Base-by-base conservation (phyloP, 2,888 invertebrate species). In the Kryphioiulus occultus region DNA sequence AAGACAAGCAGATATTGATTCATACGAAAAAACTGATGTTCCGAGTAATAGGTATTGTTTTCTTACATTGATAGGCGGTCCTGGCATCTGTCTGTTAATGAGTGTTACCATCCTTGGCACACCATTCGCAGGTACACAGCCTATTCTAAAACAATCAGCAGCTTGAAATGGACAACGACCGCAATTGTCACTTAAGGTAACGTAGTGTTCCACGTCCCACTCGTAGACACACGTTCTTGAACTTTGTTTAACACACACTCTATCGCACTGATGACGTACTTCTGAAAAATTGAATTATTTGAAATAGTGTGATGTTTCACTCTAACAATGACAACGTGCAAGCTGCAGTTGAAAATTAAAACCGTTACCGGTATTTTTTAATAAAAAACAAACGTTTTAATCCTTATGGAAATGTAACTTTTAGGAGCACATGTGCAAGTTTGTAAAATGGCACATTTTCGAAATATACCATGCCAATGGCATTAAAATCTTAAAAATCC, bases 51-150 rank as follows among this genome's bases (percentile, higher is more conserved):
- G 39, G 39, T 39, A 5, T 30, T 0, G 15, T 26, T 30, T 78
- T 30, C 85, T 85, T 85, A 96, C 96, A 94, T 97, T 95, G 87
- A 98, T 94, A 0, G 95, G 92, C 0, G 97, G 97, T 83, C 97
- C 97, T 0, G 98, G 97, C 94, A 98, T 94, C 93, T 95, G 95
- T 89, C 97, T 94, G 92, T 98, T 98, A 5, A 97, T 94, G 0
- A 96, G 95, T 19, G 95, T 94, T 42, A 98, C 92, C 0, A 95
- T 93, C 89, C 97, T 93, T 88, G 94, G 94, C 78, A 95, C 93
- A 0, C 98, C 98, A 92, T 98, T 97, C 0, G 95, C 96, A 0
- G 96, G 94, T 88, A 98, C 94, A 91, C 98, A 98, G 91, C 98
- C 96, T 0, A 94, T 94, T 86, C 95, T 93, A 85, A 92, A 92